Percentiles rank a stretch among this genome's conserved stretches.
phyloP scores from a whole-genome alignment of 2,797 vertebrate species.

The Sebastolobus alascanus region DNA sequence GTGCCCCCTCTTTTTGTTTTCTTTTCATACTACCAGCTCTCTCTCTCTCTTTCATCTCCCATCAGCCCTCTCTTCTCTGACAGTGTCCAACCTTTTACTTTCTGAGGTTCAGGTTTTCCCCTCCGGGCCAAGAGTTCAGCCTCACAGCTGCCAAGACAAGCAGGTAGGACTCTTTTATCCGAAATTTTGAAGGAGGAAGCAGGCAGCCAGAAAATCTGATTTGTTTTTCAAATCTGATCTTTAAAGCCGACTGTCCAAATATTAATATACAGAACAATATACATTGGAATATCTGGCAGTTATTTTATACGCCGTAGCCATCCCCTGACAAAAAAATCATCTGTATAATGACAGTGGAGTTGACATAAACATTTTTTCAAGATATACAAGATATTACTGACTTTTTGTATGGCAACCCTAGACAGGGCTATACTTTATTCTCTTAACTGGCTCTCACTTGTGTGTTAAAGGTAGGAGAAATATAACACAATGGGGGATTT shows the following conservation, averaged over 20 bases:
- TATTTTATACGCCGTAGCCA: not conserved
- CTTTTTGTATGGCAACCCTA: no score
- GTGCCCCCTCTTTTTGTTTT: slow-evolving; percentile 55
- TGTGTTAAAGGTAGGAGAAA: not conserved
- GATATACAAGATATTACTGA: not conserved
- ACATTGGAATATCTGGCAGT: slow-evolving; percentile 6
- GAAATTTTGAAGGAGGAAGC: slow-evolving; percentile 12
- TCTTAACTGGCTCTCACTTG: not conserved
- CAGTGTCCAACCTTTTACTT: slow-evolving; percentile 15
- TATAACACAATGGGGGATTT: not conserved
- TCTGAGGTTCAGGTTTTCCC: slow-evolving; percentile 57
- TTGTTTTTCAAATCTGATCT: slow-evolving; percentile 23
- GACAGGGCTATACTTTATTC: no score
- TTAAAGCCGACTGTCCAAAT: slow-evolving; percentile 14
- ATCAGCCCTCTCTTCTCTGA: slow-evolving; percentile 24
- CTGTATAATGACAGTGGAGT: no score
- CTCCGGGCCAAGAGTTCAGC: slow-evolving; percentile 33
- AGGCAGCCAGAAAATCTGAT: slow-evolving; percentile 16
- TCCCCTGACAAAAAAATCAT: not conserved
- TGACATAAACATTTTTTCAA: not conserved
- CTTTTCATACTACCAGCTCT: slow-evolving; percentile 60
- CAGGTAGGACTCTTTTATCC: slow-evolving; percentile 30
- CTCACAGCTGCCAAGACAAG: slow-evolving; percentile 58
- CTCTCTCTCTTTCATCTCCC: slow-evolving; percentile 42
- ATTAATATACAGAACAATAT: slow-evolving; percentile 16